Percentiles rank a stretch among this genome's conserved stretches.
Evolutionary conservation across 37 sponge, comb jelly and placozoan genomes (phyloP).

Genomic region (Dysidea cf. avara): DNA sequence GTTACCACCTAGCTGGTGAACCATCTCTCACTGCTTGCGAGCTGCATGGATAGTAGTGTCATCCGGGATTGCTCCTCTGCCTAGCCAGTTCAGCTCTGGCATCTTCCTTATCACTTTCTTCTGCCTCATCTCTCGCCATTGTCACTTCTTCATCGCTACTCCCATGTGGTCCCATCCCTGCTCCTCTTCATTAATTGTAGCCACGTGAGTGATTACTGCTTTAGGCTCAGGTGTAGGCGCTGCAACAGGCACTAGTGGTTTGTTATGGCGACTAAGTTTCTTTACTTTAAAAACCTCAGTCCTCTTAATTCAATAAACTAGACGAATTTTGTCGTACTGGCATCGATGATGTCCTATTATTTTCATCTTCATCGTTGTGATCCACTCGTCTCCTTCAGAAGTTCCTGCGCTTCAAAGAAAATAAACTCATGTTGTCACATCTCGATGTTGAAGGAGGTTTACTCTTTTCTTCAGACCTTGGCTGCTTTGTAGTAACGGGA

Average conservation of each 20-base stretch:
- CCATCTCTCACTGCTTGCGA: slow-evolving; percentile 77
- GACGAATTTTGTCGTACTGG: not conserved
- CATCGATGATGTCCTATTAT: no score
- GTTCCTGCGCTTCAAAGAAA: no score
- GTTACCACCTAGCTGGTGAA: slow-evolving; percentile 50
- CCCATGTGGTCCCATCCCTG: not conserved
- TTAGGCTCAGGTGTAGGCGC: no score
- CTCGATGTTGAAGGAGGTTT: no score
- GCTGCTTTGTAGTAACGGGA: no score
- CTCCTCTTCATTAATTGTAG: not conserved
- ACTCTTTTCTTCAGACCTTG: no score
- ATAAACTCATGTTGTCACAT: no score
- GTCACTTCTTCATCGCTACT: slow-evolving; percentile 25
- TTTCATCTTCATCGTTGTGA: no score
- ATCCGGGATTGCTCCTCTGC: slow-evolving; percentile 73
- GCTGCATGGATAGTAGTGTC: slow-evolving; percentile 76
- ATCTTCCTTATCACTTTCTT: not conserved
- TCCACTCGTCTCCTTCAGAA: no score
- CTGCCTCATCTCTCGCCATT: slow-evolving; percentile 21
- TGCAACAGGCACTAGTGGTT: not conserved
- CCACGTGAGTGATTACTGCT: no score
- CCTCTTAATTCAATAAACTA: slow-evolving; percentile 54
- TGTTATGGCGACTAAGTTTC: no score
- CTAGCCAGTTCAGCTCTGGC: not conserved
- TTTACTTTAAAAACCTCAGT: slow-evolving; percentile 54